Evolutionary conservation across 2,888 invertebrate genomes (phyloP).

Genomic region (Micropterix aruncella): DNA sequence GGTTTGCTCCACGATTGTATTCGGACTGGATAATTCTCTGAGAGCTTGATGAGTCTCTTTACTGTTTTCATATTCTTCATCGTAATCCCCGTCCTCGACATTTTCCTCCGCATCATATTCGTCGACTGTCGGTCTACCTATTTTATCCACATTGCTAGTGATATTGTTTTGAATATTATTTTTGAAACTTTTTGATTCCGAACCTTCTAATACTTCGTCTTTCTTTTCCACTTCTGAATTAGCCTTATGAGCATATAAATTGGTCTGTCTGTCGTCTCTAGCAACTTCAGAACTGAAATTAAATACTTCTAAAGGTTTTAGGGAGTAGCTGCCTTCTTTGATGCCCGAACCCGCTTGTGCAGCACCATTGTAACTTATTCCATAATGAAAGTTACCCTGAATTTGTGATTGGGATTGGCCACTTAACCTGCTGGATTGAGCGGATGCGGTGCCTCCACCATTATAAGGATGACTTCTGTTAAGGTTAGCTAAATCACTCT

Average conservation of each 20-base stretch:
- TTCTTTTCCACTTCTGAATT: conserved; percentile 2
- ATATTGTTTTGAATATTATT: conserved; percentile 11
- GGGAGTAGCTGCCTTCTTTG: conserved; percentile 29
- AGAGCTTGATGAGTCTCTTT: conserved; percentile 25
- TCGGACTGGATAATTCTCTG: conserved; percentile 22
- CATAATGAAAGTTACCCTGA: conserved; percentile 66
- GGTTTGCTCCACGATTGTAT: conserved; percentile 28
- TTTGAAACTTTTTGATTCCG: conserved; percentile 14
- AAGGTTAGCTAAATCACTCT: conserved; percentile 24
- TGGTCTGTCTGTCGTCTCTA: conserved; percentile 8
- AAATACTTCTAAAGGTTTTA: conserved; percentile 13
- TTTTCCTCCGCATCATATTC: conserved; percentile 31
- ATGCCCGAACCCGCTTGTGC: conserved; percentile 72
- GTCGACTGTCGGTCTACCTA: conserved; percentile 17
- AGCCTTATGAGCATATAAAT: no score
- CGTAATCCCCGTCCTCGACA: conserved; percentile 45
- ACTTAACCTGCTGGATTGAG: conserved; percentile 58
- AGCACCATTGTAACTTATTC: conserved; percentile 63
- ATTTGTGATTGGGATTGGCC: conserved; percentile 76
- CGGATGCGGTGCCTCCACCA: conserved; percentile 65
- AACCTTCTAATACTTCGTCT: conserved; percentile 3
- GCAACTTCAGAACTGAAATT: conserved; percentile 6
- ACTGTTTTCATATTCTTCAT: conserved; percentile 38
- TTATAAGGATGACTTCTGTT: conserved; percentile 37
- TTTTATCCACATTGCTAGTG: not conserved